Conservation (phyloP, 2,888 invertebrate species). For the Lymantria monacha region DNA sequence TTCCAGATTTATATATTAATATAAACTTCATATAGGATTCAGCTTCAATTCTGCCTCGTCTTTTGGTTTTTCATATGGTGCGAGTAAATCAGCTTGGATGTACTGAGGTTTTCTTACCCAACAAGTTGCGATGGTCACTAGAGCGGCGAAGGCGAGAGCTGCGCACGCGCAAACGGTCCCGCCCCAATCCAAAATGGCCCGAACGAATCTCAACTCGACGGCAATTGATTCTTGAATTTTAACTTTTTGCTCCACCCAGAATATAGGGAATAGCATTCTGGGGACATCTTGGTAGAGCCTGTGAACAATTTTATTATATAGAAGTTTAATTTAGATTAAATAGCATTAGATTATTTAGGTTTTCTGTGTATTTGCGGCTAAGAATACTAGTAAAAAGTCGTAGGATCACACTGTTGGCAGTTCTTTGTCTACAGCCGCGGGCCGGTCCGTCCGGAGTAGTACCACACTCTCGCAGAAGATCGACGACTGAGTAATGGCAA, state of each 20-base stretch:
- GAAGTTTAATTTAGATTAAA: neutral
- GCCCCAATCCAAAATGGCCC: slow-evolving; percentile 66
- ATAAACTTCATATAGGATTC: slow-evolving; percentile 49
- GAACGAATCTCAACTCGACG: slow-evolving; percentile 70
- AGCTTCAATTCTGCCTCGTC: slow-evolving; percentile 67
- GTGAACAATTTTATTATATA: slow-evolving; percentile 35
- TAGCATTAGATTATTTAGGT: too few species aligned
- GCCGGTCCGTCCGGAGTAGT: too few species aligned
- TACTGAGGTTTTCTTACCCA: slow-evolving; percentile 45
- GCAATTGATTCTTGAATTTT: slow-evolving; percentile 81
- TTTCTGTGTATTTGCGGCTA: too few species aligned
- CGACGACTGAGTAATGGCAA: too few species aligned
- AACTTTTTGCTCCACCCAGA: slow-evolving; percentile 90
- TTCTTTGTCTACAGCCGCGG: too few species aligned
- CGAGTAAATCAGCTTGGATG: slow-evolving; percentile 41
- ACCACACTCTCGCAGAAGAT: too few species aligned
- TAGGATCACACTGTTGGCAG: too few species aligned
- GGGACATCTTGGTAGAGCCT: slow-evolving; percentile 87
- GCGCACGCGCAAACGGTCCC: slow-evolving; percentile 57
- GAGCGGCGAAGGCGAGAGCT: slow-evolving; percentile 76
- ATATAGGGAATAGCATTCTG: slow-evolving; percentile 86
- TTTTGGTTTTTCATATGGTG: slow-evolving; percentile 43
- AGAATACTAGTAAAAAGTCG: too few species aligned
- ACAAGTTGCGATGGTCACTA: slow-evolving; percentile 67
- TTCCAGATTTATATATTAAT: slow-evolving; percentile 11